Conservation (phyloP, 2,113 vertebrate genomes). For the Serilophus lunatus region DNA sequence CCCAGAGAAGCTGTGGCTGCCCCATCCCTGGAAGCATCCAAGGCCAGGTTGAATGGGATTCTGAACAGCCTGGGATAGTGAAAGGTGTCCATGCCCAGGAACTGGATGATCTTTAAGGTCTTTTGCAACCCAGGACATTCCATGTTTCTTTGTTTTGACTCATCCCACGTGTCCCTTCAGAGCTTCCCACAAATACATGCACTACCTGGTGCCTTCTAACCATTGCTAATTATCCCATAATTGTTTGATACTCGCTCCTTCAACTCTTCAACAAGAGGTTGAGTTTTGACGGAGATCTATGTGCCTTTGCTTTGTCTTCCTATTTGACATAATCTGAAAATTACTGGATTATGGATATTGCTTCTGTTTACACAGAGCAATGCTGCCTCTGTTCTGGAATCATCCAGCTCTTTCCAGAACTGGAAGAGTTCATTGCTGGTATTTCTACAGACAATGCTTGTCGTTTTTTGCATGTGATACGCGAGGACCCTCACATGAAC, state of each 20-base stretch:
- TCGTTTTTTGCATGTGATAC: background rate
- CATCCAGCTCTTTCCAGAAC: background rate
- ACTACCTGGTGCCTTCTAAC: background rate
- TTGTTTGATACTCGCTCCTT: background rate
- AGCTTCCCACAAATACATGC: background rate
- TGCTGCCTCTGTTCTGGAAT: background rate
- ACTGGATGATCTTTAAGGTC: fast-evolving
- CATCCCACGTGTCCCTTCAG: background rate
- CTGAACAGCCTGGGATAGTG: background rate
- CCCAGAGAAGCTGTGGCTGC: background rate
- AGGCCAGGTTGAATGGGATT: background rate
- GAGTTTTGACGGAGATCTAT: background rate
- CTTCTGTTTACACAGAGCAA: background rate
- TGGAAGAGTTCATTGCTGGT: background rate
- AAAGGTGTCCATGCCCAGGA: background rate
- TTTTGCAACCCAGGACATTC: background rate
- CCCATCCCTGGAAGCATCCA: background rate
- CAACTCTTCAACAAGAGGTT: background rate
- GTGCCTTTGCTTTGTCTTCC: background rate
- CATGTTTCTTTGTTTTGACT: background rate
- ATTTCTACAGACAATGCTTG: background rate
- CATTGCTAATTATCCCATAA: background rate
- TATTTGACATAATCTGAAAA: background rate
- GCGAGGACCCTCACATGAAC: background rate
- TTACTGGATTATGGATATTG: background rate